Evolutionary conservation across 2,797 vertebrate species (phyloP).

Genomic region (Lagorchestes hirsutus): DNA sequence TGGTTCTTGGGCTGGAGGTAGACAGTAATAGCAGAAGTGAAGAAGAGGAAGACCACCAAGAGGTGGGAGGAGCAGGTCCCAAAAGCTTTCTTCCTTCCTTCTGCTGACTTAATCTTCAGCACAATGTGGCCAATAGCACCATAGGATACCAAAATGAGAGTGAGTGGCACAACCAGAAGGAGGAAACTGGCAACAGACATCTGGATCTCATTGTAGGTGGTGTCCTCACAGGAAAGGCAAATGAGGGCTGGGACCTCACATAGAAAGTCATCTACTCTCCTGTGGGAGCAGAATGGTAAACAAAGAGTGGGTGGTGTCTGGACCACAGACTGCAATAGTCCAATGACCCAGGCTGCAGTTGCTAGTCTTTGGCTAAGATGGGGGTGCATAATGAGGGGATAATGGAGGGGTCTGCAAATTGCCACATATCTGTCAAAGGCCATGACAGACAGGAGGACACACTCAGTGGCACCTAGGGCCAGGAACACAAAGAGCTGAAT

Average conservation of each 20-base stretch:
- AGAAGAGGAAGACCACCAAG: slow-evolving; percentile 69
- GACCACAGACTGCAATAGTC: slow-evolving; percentile 37
- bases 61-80: slow-evolving; percentile 74
- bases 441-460: slow-evolving; percentile 12
- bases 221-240: slow-evolving; percentile 20
- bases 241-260: slow-evolving; percentile 55
- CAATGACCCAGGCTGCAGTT: neutral
- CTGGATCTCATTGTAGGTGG: slow-evolving; percentile 52
- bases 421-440: slow-evolving; percentile 59
- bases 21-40: slow-evolving; percentile 59
- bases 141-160: slow-evolving; percentile 63
- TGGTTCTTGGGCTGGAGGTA: slow-evolving; percentile 43
- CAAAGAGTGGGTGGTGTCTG: slow-evolving; percentile 8
- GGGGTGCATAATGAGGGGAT: slow-evolving; percentile 36
- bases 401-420: slow-evolving; percentile 49
- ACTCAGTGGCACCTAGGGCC: slow-evolving; percentile 6
- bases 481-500: slow-evolving; percentile 52
- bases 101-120: slow-evolving; percentile 31
- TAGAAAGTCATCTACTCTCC: slow-evolving; percentile 20
- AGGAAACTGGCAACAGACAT: slow-evolving; percentile 5
- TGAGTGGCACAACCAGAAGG: slow-evolving; percentile 25
- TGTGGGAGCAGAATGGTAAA: slow-evolving; percentile 46
- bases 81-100: slow-evolving; percentile 49
- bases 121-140: slow-evolving; percentile 16
- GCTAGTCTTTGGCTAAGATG: slow-evolving; percentile 24